A percentile compares a stretch with the other conserved stretches of the same genome.
Evolutionary conservation across 1,140 invertebrate species (phyloP).

Genomic region (Dendroctonus valens): DNA sequence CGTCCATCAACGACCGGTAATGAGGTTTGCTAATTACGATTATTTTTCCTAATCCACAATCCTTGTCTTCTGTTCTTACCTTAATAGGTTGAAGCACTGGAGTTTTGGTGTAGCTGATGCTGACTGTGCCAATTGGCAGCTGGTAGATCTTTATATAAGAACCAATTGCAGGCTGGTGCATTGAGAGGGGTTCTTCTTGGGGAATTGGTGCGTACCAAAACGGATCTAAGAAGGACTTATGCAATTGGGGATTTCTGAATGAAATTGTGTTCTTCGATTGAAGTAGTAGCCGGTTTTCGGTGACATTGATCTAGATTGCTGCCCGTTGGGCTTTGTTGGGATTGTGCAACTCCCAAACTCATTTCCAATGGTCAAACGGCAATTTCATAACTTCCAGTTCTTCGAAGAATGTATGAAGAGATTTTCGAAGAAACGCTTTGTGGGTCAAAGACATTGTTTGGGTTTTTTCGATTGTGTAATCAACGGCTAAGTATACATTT

Average conservation of each 20-base stretch:
- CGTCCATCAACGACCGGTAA: neutral
- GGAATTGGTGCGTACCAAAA: conserved; percentile 31
- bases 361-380: neutral
- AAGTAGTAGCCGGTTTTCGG: neutral
- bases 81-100: neutral
- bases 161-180: neutral
- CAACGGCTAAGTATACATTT: neutral
- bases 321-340: neutral
- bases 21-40: neutral
- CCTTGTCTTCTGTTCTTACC: neutral
- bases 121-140: neutral
- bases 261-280: conserved; percentile 7
- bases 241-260: conserved; percentile 29
- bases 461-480: neutral
- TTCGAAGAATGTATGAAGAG: neutral
- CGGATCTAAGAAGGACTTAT: conserved; percentile 30
- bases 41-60: neutral
- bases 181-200: conserved; percentile 10
- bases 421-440: neutral
- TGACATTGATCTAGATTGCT: conserved; percentile 13
- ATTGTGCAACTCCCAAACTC: neutral
- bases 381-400: neutral
- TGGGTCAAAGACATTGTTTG: neutral
- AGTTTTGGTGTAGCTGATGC: neutral
- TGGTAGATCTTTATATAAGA: conserved; percentile 4